phyloP scores from a whole-genome alignment of 2,888 invertebrate genomes.

The Minunthozetes semirufus region DNA sequence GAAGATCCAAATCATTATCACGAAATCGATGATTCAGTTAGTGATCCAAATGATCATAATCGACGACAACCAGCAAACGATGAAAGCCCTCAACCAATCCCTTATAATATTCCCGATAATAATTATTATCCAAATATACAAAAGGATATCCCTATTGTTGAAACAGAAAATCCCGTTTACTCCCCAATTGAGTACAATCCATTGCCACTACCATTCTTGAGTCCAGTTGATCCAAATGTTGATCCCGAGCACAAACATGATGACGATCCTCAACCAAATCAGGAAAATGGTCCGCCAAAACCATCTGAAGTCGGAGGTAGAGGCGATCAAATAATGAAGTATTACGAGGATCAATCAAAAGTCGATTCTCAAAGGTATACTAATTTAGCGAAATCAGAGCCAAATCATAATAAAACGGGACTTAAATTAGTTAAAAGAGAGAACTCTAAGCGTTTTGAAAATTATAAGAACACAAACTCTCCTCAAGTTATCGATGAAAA shows the following conservation, averaged over 20 bases:
- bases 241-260: too few relatives aligned
- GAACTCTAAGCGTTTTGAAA: not conserved
- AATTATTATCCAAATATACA: too few relatives aligned
- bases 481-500: not conserved
- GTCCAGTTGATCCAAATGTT: too few relatives aligned
- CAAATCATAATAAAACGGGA: not conserved
- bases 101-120: too few relatives aligned
- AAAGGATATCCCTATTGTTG: too few relatives aligned
- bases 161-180: too few relatives aligned
- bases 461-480: not conserved
- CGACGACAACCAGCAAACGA: not conserved
- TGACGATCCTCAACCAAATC: too few relatives aligned
- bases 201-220: too few relatives aligned
- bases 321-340: not conserved
- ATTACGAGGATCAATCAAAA: conserved; percentile 13
- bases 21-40: not conserved
- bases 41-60: not conserved
- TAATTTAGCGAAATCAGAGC: not conserved
- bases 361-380: not conserved
- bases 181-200: too few relatives aligned
- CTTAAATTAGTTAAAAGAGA: not conserved
- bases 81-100: not conserved
- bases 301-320: not conserved
- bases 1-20: not conserved
- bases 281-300: not conserved